A percentile compares a stretch with the other conserved stretches of the same genome.
Conservation (phyloP, 2,888 invertebrate genomes). For the Agrochola lychnidis region DNA sequence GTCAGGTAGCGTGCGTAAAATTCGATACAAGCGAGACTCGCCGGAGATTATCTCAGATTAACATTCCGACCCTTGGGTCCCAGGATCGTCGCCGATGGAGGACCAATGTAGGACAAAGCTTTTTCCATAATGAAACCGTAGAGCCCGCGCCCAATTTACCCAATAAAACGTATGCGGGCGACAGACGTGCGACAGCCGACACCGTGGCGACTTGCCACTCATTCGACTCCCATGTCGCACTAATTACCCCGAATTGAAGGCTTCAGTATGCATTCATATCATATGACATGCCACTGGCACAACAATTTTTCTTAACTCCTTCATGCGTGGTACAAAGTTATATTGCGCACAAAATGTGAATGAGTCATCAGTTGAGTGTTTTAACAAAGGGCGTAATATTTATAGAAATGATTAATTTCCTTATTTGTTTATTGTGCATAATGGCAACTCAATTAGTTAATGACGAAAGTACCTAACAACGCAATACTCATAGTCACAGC, state of each 20-base stretch:
- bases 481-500: slow-evolving; percentile 19
- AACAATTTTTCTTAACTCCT: slow-evolving; percentile 31
- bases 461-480: slow-evolving; percentile 32
- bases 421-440: slow-evolving; percentile 42
- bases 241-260: slow-evolving; percentile 85
- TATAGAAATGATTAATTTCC: slow-evolving; percentile 52
- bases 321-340: slow-evolving; percentile 44
- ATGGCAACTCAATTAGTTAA: slow-evolving; percentile 29
- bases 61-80: slow-evolving; percentile 84
- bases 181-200: slow-evolving; percentile 71
- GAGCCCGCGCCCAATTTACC: slow-evolving; percentile 82
- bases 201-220: slow-evolving; percentile 71
- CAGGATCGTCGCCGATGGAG: slow-evolving; percentile 68
- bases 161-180: slow-evolving; percentile 89
- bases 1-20: slow-evolving; percentile 89
- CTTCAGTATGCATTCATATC: slow-evolving; percentile 76
- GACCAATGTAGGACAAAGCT: slow-evolving; percentile 76
- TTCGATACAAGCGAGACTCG: slow-evolving; percentile 83
- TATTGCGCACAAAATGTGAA: slow-evolving; percentile 42
- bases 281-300: slow-evolving; percentile 59
- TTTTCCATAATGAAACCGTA: slow-evolving; percentile 81
- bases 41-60: slow-evolving; percentile 88
- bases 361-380: slow-evolving; percentile 54
- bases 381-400: slow-evolving; percentile 53
- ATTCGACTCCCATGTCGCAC: slow-evolving; percentile 76